Evolutionary conservation across 1,140 invertebrate genomes (phyloP), one percentile per base, ranked within the genome.

Genomic region (Tetranychus urticae): DNA sequence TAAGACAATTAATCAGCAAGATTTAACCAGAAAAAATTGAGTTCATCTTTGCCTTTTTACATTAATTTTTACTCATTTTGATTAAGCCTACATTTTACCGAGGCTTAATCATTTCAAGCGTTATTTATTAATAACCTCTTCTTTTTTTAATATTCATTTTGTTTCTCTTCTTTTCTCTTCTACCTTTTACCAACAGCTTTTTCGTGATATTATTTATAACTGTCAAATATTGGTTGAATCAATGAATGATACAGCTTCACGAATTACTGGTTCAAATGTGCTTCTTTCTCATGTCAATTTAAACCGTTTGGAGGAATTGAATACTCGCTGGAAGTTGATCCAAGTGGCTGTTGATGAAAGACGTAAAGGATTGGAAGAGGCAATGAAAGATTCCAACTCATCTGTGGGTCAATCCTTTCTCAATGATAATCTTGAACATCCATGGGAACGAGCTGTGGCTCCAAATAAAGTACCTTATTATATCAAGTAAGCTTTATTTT

Each of bases 381-480:
- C 72, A 59, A 65, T 73, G 10, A 64, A 69, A 60, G 73, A 74
- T 61, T 75, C 69, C 72, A 42, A 73, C 73, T 48, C 73, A 75
- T 65, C 72, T 75, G 64, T 23, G 23, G 23, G 45, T 45, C 42
- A 58, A 45, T 39, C n/a, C 6, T 74, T 75, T 64, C 68, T 76
- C 6, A 73, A 71, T 72, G 80, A 80, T 66, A 84, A 87, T 67
- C 90, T 97, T 37, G 85, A 88, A 68, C 80, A 81, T 66, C 91
- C 91, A 46, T 97, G 90, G 90, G 91, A 96, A 75, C 76, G 91
- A 71, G 87, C 89, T 63, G 82, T 90, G 61, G 90, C 88, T 57
- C 82, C 83, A 61, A 88, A 85, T 73, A 93, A 93, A 82, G 88
- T 94, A 78, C 90, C 90, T 79, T 96, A 94, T 77, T 96, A 92